Percentiles rank a stretch among this genome's conserved stretches.
Conservation (phyloP, 2,113 vertebrate genomes). For the Delphinapterus leucas region DNA sequence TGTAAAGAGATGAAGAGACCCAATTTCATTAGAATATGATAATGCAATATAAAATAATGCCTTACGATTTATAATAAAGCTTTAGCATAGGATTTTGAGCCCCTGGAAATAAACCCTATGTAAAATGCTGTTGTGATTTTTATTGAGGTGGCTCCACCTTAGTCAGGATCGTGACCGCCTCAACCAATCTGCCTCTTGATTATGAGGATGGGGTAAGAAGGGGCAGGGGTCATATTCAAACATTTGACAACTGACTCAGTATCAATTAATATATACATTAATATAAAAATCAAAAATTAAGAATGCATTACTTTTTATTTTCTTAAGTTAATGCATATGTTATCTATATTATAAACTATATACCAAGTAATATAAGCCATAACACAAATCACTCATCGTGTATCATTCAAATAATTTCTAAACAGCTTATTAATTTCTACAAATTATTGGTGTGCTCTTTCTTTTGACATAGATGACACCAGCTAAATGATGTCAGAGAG, state of each 20-base stretch:
- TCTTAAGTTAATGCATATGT: neutral
- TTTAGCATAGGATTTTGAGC: neutral
- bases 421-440: neutral
- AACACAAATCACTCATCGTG: neutral
- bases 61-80: neutral
- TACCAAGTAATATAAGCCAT: neutral
- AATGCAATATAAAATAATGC: neutral
- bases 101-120: neutral
- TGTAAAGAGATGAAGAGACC: neutral
- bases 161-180: neutral
- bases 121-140: neutral
- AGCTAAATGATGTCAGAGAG: neutral
- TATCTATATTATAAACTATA: neutral
- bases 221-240: neutral
- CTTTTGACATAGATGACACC: neutral
- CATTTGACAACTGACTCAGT: neutral
- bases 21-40: neutral
- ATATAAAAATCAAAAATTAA: neutral
- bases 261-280: neutral
- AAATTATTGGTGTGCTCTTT: neutral
- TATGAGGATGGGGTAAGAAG: neutral
- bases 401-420: neutral
- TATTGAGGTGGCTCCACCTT: neutral
- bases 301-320: neutral
- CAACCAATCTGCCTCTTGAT: neutral